A percentile compares a stretch with the other conserved stretches of the same genome.
Conservation (phyloP, 2,888 invertebrate genomes). For the Marronus borbonicus region DNA sequence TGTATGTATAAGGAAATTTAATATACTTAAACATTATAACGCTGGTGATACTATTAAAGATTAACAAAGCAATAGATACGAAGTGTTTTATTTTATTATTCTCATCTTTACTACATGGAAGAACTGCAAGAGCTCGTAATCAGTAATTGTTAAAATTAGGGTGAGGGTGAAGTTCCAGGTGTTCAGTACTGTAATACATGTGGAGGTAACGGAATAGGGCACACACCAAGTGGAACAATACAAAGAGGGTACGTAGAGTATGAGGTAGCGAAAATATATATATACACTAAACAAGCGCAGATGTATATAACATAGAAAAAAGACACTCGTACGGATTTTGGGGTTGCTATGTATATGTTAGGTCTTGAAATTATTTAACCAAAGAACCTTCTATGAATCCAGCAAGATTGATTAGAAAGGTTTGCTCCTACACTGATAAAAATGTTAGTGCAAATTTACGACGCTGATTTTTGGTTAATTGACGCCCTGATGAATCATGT, state of each 20-base stretch:
- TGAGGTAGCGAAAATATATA: conserved; percentile 19
- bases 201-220: conserved; percentile 51
- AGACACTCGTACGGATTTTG: not conserved
- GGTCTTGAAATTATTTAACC: no score
- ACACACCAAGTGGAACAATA: conserved; percentile 59
- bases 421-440: no score
- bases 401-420: no score
- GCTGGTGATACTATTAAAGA: not conserved
- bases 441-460: no score
- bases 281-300: not conserved
- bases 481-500: no score
- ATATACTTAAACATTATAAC: no score
- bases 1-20: no score
- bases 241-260: conserved; percentile 50
- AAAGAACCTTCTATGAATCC: no score
- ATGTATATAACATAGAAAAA: conserved; percentile 27
- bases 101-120: conserved; percentile 10
- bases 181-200: conserved; percentile 52
- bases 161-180: conserved; percentile 57
- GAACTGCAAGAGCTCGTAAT: conserved; percentile 27
- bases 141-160: conserved; percentile 49
- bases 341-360: not conserved
- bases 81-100: conserved; percentile 14
- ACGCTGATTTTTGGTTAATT: no score
- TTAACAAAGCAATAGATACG: not conserved